Base-by-base conservation (phyloP, 1,140 invertebrate genomes). In the Schlechtendalia chinensis region DNA sequence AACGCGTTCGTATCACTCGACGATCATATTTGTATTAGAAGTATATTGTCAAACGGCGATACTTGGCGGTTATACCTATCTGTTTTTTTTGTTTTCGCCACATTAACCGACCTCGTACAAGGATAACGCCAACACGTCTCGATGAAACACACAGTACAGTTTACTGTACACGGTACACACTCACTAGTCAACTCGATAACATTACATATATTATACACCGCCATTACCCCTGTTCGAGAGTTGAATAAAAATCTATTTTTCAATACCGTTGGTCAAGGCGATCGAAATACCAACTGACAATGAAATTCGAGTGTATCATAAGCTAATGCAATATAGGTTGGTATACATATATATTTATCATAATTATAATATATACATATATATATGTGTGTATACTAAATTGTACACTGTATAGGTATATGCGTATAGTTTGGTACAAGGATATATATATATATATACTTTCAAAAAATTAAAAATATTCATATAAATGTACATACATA, bases 41-140 rank as follows among this genome's bases (percentile, higher is more conserved):
- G 19, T n/a, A 54, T 6, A 54, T 54, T 54, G 53, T 54, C 19
- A n/a, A 54, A 54, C 16, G 19, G 19, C 53, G 53, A 54, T 19
- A 17, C 32, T 39, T 17, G 16, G 10, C 47, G 1, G 47, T 14
- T 12, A 12, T 50, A 12, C 47, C 11, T 50, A 14, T 50, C 11
- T 1, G 47, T 50, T 12, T 50, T 69, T 69, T 67, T 69, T 69
- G 24, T 69, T 69, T 69, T 69, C 67, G 22, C 45, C 45, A 17
- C 22, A 69, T 69, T 47, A 50, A 19, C 22, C 67, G 67, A 69
- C 67, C 67, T 69, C 67, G 67, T 50, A 69, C 67, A 69, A 69
- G 67, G 67, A 69, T 50, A 69, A 69, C 67, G 45, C 67, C 67
- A 50, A 69, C 67, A 69, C 67, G 45, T 32, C n/a, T 67, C 5